Percentiles rank a stretch among this genome's conserved stretches.
phyloP scores from a whole-genome alignment of 2,113 vertebrate genomes.

The Reinhardtius hippoglossoides region DNA sequence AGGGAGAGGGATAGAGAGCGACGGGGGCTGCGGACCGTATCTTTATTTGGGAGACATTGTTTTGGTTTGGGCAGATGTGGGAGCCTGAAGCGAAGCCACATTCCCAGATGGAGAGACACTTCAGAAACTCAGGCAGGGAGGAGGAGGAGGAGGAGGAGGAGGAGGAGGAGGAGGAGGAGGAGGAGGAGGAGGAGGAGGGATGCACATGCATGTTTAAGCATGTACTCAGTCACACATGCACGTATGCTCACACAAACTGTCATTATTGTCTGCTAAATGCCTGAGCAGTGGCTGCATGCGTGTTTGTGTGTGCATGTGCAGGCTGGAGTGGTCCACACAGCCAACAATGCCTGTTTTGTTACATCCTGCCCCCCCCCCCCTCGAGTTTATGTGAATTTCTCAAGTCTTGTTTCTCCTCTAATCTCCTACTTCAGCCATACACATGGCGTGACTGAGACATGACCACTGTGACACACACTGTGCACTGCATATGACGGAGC shows the following conservation, averaged over 20 bases:
- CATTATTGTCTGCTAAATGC: conserved; percentile 28
- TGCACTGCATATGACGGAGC: neutral
- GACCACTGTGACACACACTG: neutral
- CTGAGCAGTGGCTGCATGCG: neutral
- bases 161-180: too few species aligned
- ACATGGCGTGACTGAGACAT: neutral
- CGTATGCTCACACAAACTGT: conserved; percentile 37
- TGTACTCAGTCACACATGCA: conserved; percentile 34
- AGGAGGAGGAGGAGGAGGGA: conserved; percentile 7
- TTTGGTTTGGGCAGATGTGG: conserved; percentile 79
- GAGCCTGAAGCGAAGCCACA: conserved; percentile 62
- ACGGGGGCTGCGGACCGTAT: conserved; percentile 50
- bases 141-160: conserved; percentile 8
- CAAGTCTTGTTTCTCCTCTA: conserved; percentile 19
- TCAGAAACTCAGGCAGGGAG: conserved; percentile 28
- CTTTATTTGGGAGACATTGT: conserved; percentile 77
- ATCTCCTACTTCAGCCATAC: neutral
- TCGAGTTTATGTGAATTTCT: conserved; percentile 36
- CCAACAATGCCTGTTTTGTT: conserved; percentile 63
- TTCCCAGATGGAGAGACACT: conserved; percentile 71
- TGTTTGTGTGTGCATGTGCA: conserved; percentile 1
- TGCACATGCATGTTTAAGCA: conserved; percentile 37
- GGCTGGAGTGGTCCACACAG: neutral
- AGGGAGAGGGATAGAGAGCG: conserved; percentile 21
- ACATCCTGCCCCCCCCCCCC: conserved; percentile 4